phyloP scores from a whole-genome alignment of 2,888 invertebrate genomes.

The Netelia melanura region DNA sequence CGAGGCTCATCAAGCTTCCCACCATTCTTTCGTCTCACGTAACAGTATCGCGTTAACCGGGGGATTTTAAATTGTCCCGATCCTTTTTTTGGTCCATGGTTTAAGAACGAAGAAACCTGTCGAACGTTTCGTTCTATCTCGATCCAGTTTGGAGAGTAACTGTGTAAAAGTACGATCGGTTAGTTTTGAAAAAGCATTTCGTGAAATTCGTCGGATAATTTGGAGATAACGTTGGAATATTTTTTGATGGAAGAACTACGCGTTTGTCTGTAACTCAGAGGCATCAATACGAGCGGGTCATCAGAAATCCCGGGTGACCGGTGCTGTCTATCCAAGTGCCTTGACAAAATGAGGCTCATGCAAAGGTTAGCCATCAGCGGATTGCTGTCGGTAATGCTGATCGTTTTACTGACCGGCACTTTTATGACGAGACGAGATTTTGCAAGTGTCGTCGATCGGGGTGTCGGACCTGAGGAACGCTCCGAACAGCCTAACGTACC shows the following conservation, averaged over 20 bases:
- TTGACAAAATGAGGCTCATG: slow-evolving; percentile 81
- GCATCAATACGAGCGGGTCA: slow-evolving; percentile 77
- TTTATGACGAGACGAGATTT: slow-evolving; percentile 81
- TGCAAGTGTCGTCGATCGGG: slow-evolving; percentile 79
- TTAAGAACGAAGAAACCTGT: too few relatives aligned
- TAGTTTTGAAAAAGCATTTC: too few relatives aligned
- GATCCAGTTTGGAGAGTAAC: too few relatives aligned
- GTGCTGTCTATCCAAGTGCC: slow-evolving; percentile 75
- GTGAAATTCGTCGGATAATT: too few relatives aligned
- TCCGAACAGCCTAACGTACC: slow-evolving; percentile 78
- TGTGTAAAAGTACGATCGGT: too few relatives aligned
- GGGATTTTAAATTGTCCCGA: too few relatives aligned
- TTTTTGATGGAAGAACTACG: neutral
- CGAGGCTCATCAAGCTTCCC: slow-evolving; percentile 11
- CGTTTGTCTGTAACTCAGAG: slow-evolving; percentile 58
- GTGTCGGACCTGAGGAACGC: slow-evolving; percentile 80
- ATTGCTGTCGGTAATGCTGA: slow-evolving; percentile 82
- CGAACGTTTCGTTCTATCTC: too few relatives aligned
- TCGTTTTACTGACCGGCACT: slow-evolving; percentile 81
- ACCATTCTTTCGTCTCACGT: neutral
- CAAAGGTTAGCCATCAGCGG: slow-evolving; percentile 83
- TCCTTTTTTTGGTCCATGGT: too few relatives aligned
- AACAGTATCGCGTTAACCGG: neutral
- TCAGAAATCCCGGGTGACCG: slow-evolving; percentile 75
- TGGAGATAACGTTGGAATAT: too few relatives aligned